These are phyloP conservation scores for Brachymystax lenok DNA, from an alignment of 2,797 vertebrate genomes.

Conservation along the genomic window DNA sequence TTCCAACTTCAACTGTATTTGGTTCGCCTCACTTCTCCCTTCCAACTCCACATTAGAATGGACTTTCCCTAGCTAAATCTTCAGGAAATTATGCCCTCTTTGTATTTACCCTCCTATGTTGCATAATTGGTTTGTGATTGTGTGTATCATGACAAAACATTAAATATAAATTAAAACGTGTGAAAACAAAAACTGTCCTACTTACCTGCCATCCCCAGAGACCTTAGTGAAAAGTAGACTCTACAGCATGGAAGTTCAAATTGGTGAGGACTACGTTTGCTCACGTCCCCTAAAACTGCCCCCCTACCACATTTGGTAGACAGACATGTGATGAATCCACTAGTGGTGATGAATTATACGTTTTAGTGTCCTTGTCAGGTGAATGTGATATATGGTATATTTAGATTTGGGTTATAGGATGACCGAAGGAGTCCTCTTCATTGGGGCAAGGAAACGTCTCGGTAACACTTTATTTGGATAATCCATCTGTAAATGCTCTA, in stretches of 20 bases:
- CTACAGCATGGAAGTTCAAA: conserved; percentile 77
- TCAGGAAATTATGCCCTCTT: conserved; percentile 17
- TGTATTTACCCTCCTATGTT: conserved; percentile 8
- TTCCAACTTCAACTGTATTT: too few relatives aligned
- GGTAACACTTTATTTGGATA: too few relatives aligned
- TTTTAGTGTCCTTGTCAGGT: conserved; percentile 13
- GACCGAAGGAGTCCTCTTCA: not conserved
- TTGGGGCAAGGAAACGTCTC: not conserved
- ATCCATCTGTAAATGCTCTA: too few relatives aligned
- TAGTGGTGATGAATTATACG: conserved; percentile 9
- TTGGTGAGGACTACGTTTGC: conserved; percentile 78
- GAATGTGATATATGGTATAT: not conserved
- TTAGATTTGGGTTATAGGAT: not conserved
- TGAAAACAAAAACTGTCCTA: conserved; percentile 67
- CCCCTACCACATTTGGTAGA: conserved; percentile 29
- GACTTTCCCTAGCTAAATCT: not conserved
- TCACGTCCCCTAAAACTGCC: conserved; percentile 28
- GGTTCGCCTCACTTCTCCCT: conserved; percentile 10
- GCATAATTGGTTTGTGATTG: conserved; percentile 49
- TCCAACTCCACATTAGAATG: conserved; percentile 22
- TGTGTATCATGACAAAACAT: conserved; percentile 42
- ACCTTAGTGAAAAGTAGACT: conserved; percentile 78
- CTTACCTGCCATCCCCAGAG: conserved; percentile 82
- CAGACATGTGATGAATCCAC: conserved; percentile 35
- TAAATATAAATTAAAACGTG: conserved; percentile 49